phyloP scores from a whole-genome alignment of 2,797 vertebrate genomes.

The Poecilia picta region DNA sequence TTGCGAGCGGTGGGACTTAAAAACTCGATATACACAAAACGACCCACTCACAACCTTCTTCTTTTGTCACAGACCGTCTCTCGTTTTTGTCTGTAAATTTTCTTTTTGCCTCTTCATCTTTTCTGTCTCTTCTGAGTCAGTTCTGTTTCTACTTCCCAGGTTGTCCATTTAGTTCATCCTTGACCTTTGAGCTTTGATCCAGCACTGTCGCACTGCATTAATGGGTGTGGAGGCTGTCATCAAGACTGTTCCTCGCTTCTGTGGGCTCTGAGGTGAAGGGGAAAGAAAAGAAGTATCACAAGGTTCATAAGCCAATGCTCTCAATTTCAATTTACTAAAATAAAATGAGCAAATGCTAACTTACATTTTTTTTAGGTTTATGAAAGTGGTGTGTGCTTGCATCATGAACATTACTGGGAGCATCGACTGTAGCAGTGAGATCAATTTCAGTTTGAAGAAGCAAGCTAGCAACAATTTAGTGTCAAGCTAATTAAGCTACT shows the following conservation, averaged over 20 bases:
- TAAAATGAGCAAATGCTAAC: background rate
- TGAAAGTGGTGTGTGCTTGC: background rate
- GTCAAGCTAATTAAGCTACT: background rate
- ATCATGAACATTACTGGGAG: background rate
- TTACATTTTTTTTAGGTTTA: background rate
- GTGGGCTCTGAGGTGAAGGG: constrained; percentile 81
- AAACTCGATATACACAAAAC: constrained; percentile 48
- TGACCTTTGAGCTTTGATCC: constrained; percentile 44
- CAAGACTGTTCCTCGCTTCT: constrained; percentile 96
- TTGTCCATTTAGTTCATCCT: constrained; percentile 29
- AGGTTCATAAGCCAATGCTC: background rate
- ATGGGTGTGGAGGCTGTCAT: constrained; percentile 77
- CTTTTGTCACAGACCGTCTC: constrained; percentile 9
- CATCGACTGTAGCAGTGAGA: background rate
- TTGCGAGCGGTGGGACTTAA: constrained; percentile 26
- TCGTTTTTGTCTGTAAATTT: constrained; percentile 3
- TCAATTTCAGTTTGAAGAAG: background rate
- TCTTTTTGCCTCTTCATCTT: constrained; percentile 22
- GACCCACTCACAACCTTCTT: constrained; percentile 22
- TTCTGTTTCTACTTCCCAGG: constrained; percentile 32
- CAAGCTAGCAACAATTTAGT: background rate
- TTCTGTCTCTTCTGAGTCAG: constrained; percentile 28
- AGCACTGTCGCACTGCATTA: constrained; percentile 61
- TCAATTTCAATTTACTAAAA: background rate
- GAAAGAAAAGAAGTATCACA: constrained; percentile 13